Evolutionary conservation across 2,797 vertebrate species (phyloP).

Genomic region (Periparus ater): DNA sequence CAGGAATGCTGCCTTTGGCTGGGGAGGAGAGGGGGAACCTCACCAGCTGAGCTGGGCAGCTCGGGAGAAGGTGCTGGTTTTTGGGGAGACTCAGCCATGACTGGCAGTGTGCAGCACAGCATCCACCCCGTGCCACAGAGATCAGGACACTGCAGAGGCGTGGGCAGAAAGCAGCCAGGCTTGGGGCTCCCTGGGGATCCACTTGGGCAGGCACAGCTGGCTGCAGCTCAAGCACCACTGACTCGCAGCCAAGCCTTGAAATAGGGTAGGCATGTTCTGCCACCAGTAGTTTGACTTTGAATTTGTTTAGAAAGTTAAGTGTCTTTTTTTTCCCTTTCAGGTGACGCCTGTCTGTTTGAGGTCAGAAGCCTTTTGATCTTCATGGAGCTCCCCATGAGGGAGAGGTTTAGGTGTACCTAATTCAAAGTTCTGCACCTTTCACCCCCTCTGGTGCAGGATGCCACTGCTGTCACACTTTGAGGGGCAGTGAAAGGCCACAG

Average conservation of each 20-base stretch:
- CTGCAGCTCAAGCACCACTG: constrained; percentile 3
- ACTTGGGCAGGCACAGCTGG: constrained; percentile 22
- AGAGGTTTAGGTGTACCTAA: background rate
- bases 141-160: background rate
- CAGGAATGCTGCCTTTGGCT: background rate
- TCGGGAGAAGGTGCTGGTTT: background rate
- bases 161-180: background rate
- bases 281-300: constrained; percentile 12
- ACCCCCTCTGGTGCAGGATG: background rate
- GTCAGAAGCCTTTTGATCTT: background rate
- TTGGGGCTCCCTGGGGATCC: constrained; percentile 5
- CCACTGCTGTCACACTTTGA: background rate
- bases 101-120: background rate
- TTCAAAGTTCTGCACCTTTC: background rate
- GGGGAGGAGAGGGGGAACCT: background rate
- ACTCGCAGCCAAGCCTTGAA: constrained; percentile 31
- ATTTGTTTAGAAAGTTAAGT: background rate
- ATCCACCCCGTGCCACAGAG: background rate
- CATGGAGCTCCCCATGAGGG: background rate
- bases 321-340: background rate
- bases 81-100: background rate
- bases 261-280: background rate
- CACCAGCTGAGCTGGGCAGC: background rate
- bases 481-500: background rate
- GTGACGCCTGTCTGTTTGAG: background rate